phyloP scores from a whole-genome alignment of 2,888 invertebrate genomes.

The Vanessa cardui region DNA sequence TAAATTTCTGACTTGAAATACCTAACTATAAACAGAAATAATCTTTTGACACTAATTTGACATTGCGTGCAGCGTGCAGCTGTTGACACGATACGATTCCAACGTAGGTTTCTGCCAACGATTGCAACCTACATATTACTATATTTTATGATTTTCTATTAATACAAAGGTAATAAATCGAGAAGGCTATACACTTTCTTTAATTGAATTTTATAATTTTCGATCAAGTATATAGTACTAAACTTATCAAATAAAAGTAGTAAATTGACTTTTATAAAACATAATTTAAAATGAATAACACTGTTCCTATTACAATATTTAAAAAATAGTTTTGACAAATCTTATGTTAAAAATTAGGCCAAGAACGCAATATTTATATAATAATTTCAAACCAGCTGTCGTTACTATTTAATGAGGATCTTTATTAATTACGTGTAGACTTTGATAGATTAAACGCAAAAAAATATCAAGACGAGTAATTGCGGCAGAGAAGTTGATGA shows the following conservation, averaged over 20 bases:
- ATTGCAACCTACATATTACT: slow-evolving; percentile 10
- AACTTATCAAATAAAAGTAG: too few species aligned
- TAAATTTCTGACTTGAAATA: background rate
- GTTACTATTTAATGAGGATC: background rate
- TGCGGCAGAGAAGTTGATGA: slow-evolving; percentile 8
- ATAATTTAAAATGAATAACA: too few species aligned
- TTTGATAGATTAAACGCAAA: background rate
- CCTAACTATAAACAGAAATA: slow-evolving; percentile 12
- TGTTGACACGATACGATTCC: slow-evolving; percentile 15
- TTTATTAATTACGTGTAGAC: background rate
- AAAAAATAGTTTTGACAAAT: too few species aligned
- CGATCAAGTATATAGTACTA: too few species aligned
- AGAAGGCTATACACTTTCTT: too few species aligned
- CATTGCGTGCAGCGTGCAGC: slow-evolving; percentile 24
- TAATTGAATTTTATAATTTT: too few species aligned
- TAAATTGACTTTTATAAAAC: too few species aligned
- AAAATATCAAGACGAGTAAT: slow-evolving; percentile 2
- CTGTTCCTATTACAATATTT: too few species aligned
- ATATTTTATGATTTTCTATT: slow-evolving; percentile 6
- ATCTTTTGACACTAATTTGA: slow-evolving; percentile 21
- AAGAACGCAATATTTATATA: background rate
- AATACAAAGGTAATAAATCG: background rate
- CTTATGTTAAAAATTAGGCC: background rate
- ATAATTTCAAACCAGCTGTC: slow-evolving; percentile 1
- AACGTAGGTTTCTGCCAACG: background rate